Percentiles rank a stretch among this genome's conserved stretches.
These are phyloP conservation scores for Rhadina sibilatrix DNA, from an alignment of 2,113 vertebrate species.

Conservation along the genomic window DNA sequence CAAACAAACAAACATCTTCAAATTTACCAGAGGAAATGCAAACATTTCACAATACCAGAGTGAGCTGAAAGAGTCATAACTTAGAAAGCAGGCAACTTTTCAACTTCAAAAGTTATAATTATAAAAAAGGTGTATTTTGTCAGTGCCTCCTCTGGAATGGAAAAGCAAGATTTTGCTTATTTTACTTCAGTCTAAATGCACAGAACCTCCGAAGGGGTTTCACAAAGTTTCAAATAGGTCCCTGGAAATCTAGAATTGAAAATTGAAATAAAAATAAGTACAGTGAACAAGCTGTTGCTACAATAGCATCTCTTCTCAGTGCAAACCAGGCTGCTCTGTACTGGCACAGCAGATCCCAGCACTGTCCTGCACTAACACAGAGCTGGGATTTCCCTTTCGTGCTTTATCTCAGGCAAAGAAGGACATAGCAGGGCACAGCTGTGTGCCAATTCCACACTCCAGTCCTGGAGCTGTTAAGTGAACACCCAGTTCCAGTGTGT, in stretches of 20 bases:
- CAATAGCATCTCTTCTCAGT: not conserved
- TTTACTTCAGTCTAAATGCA: not conserved
- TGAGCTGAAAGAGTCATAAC: not conserved
- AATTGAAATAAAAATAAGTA: not conserved
- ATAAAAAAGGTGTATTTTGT: constrained; percentile 32
- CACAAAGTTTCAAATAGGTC: not conserved
- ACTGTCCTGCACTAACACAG: not conserved
- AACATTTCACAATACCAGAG: constrained; percentile 27
- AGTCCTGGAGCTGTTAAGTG: not conserved
- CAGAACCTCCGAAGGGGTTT: not conserved
- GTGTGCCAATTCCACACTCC: not conserved
- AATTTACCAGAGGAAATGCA: constrained; percentile 29
- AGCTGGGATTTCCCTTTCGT: not conserved
- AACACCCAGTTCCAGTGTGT: not conserved
- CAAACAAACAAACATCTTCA: not conserved
- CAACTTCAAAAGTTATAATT: not conserved
- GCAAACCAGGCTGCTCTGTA: not conserved
- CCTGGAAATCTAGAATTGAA: not conserved
- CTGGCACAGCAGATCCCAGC: not conserved
- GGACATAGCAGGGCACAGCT: not conserved
- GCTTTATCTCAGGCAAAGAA: not conserved
- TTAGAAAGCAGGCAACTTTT: not conserved
- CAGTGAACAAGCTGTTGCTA: not conserved
- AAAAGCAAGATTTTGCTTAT: not conserved
- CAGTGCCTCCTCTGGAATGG: not conserved